A percentile compares a stretch with the other conserved stretches of the same genome.
phyloP scores from a whole-genome alignment of 2,888 invertebrate genomes.

The Drosophila paracracens region DNA sequence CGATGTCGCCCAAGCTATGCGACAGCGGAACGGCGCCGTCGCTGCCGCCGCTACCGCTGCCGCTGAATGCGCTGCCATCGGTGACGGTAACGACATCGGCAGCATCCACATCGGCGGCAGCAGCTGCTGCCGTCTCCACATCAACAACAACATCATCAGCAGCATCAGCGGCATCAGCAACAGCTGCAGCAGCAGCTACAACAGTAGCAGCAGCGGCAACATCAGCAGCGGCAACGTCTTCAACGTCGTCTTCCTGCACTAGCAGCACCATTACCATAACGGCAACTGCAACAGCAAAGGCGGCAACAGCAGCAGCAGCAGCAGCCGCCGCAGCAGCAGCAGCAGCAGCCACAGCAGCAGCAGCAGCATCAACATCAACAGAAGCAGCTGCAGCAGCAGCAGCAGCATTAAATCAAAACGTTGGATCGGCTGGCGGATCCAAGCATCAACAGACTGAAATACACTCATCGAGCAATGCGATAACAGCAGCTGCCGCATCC shows the following conservation, averaged over 20 bases:
- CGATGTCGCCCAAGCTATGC: constrained; percentile 93
- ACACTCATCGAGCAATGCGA: constrained; percentile 80
- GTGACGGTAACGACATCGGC: constrained; percentile 49
- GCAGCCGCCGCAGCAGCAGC: not conserved
- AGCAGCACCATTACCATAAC: constrained; percentile 27
- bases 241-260: constrained; percentile 26
- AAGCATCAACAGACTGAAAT: constrained; percentile 82
- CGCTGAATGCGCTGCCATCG: constrained; percentile 35
- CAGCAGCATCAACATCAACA: constrained; percentile 30
- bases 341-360: too few relatives aligned
- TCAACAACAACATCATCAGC: constrained; percentile 43
- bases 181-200: constrained; percentile 47
- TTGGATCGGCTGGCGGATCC: constrained; percentile 18
- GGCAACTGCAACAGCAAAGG: constrained; percentile 28
- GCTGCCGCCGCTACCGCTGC: constrained; percentile 64
- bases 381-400: constrained; percentile 25
- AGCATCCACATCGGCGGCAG: constrained; percentile 57
- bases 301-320: constrained; percentile 22
- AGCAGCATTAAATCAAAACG: constrained; percentile 16
- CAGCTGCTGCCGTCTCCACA: constrained; percentile 40
- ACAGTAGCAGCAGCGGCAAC: constrained; percentile 18
- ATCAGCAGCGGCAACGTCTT: constrained; percentile 14
- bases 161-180: constrained; percentile 42
- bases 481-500: constrained; percentile 76
- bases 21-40: constrained; percentile 82